Evolutionary conservation across 2,113 vertebrate genomes (phyloP), one percentile per base, ranked within the genome.

Genomic region (Arizona elegans): DNA sequence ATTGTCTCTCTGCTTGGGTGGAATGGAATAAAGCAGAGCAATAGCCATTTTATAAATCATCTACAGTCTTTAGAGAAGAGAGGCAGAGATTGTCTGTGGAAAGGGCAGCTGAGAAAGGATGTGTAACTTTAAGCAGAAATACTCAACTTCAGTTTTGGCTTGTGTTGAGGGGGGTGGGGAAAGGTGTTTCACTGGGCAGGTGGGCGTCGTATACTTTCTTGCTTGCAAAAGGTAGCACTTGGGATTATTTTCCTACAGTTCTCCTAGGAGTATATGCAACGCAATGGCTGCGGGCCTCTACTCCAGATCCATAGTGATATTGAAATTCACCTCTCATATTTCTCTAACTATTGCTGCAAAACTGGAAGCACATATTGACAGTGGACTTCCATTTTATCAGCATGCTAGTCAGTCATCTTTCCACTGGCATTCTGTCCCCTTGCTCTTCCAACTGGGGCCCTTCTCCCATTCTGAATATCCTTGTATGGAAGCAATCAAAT

Each of bases 21-120:
- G 94, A 93, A 94, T 75, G 52, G n/a, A 81, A 92, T 24, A 13
- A 29, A 53, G 53, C 89, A 91, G 92, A 90, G 91, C 0, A 8
- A 65, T 0, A 2, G 87, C 87, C 95, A 86, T 0, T 2, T 75
- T 0, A 0, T 56, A 86, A 59, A 23, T 91, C 93, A 96, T 96
- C 96, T 97, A 94, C 96, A 86, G 95, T 47, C 86, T 21, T 70
- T 85, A 81, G 19, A 12, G 89, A 87, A 95, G 15, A 95, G 19
- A 89, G 58, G 94, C 0, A 0, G 50, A 56, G 0, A 95, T 91
- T 96, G 95, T 96, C 47, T 0, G 0, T 15, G 0, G 1, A 62
- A 92, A 90, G 92, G 91, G 52, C 15, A 23, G 70, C 5, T 3
- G 43, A 58, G 13, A 23, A 3, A 65, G 26, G 0, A 2, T 21